Base-by-base conservation (phyloP, 1,140 invertebrate genomes). In the Drosophila sproati region DNA sequence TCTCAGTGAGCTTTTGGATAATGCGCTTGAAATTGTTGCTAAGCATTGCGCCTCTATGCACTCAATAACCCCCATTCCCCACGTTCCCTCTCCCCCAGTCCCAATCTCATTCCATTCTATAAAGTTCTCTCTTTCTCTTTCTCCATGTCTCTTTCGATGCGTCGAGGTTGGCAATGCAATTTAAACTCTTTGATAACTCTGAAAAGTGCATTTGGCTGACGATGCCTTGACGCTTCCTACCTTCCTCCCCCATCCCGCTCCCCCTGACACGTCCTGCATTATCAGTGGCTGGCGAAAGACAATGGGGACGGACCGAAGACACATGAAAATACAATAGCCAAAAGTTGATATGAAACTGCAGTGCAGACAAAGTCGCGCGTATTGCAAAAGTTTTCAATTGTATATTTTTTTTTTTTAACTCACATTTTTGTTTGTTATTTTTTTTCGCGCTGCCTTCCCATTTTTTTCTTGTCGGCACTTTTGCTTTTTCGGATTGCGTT, bases 121-220 rank as follows among this genome's bases (percentile, higher is more conserved):
- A 7, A 20, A 20, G 20, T 41, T 41, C 52, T 29, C 48, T 32
- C 31, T 34, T 12, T 12, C 10, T 28, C 12, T 10, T 20, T 56
- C 29, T 48, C 32, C 7, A 7, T 45, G 7, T 37, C 35, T 3
- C 29, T 54, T 41, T 35, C 70, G 39, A n/a, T 45, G 62, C 62
- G 68, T 62, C 71, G 67, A 62, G 76, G 72, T 75, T 75, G 80
- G 83, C 77, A 88, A 88, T 85, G 85, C 85, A 89, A 88, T 88
- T 88, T 88, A 82, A 89, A 88, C 85, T 88, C 85, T 88, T 88
- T 88, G 85, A 89, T 88, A 88, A 85, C 85, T 88, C 85, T 63
- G 64, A 73, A 88, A 88, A 88, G 85, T 88, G 83, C 83, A 88
- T 83, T 89, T 89, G 80, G 80, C 80, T 83, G 80, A 80, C 77